These are phyloP conservation scores for Rhabdornis inornatus DNA, from an alignment of 2,113 vertebrate genomes.

Conservation along the genomic window DNA sequence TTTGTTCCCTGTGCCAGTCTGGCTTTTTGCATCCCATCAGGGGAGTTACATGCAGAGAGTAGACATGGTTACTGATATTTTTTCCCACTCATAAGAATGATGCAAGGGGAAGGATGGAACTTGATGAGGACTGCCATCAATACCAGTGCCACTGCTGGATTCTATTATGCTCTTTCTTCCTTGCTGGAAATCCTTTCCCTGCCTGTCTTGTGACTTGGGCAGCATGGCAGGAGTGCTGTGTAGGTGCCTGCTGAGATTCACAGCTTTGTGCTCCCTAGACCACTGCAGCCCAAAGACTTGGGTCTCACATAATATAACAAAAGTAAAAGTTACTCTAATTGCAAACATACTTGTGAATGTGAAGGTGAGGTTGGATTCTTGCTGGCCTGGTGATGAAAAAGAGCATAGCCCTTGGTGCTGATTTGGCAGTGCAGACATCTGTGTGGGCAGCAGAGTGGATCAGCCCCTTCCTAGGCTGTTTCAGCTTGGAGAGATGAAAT, in stretches of 20 bases:
- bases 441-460: not conserved
- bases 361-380: not conserved
- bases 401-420: not conserved
- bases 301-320: accelerated
- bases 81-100: not conserved
- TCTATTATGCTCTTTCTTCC: not conserved
- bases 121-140: not conserved
- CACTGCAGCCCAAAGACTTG: not conserved
- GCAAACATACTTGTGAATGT: not conserved
- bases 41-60: not conserved
- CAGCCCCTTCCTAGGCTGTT: not conserved
- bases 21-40: not conserved
- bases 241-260: not conserved
- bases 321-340: not conserved
- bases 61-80: not conserved
- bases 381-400: not conserved
- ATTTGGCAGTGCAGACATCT: not conserved
- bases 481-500: accelerated
- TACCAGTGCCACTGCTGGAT: not conserved
- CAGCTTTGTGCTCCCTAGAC: not conserved
- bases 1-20: not conserved
- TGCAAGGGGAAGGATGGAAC: not conserved
- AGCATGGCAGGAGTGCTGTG: not conserved
- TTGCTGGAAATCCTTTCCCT: not conserved
- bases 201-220: not conserved